Evolutionary conservation across 2,888 invertebrate species (phyloP).

Genomic region (Hoplodrina blanda): DNA sequence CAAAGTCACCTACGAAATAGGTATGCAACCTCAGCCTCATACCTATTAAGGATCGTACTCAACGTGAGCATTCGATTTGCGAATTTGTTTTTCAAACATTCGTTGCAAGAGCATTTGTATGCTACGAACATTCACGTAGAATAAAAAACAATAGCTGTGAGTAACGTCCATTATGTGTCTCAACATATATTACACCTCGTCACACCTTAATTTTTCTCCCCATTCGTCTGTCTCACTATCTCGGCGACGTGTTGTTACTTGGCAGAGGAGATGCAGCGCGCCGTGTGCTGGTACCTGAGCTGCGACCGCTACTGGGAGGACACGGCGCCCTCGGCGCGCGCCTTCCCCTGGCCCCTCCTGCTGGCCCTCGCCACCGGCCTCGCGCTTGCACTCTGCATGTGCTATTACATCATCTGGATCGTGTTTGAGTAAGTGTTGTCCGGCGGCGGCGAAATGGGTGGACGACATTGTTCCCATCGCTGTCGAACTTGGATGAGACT

Average conservation of each 20-base stretch:
- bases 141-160: too few species aligned
- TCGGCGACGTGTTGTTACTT: not conserved
- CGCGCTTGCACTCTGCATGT: conserved; percentile 95
- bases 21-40: too few species aligned
- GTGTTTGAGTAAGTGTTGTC: conserved; percentile 95
- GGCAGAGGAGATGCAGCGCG: conserved; percentile 96
- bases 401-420: conserved; percentile 98
- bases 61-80: too few species aligned
- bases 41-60: too few species aligned
- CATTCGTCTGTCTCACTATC: not conserved
- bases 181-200: too few species aligned
- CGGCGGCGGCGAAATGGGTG: not conserved
- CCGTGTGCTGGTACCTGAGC: conserved; percentile 97
- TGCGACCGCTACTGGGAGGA: conserved; percentile 98
- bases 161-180: too few species aligned
- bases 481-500: not conserved
- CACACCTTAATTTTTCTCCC: not conserved
- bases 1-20: too few species aligned
- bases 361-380: conserved; percentile 95
- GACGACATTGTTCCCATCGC: conserved; percentile 8
- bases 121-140: too few species aligned
- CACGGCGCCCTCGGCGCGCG: conserved; percentile 93
- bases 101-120: too few species aligned
- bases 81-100: too few species aligned
- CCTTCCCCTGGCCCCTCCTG: conserved; percentile 95